Base-by-base conservation (phyloP, 1,140 invertebrate species). In the Zaprionus nigranus region DNA sequence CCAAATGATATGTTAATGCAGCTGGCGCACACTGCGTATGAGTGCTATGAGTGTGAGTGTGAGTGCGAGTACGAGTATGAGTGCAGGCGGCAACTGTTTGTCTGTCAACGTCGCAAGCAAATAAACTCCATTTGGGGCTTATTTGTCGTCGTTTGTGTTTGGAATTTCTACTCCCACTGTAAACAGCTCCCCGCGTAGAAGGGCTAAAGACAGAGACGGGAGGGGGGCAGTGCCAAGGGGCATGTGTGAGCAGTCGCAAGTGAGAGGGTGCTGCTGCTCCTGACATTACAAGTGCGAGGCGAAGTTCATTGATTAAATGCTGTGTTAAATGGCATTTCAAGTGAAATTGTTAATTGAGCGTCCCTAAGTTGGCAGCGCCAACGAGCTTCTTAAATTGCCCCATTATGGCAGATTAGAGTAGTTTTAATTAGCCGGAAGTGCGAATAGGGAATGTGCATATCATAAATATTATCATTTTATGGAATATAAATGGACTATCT, bases 1-100 rank as follows among this genome's bases (percentile, higher is more conserved):
- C 6, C 85, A 84, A 90, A 90, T 88, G 84, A 90, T 90, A 90
- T 90, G 84, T 84, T 90, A 90, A 90, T 90, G 85, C 85, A 88
- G 65, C 73, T 85, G 85, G 81, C 81, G 75, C 81, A 90, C 84
- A 73, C 17, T 76, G 84, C 84, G 84, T 87, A 87, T 87, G 84
- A 81, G 84, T 87, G 78, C 46, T 53, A 54, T 28, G 51, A 38
- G 57, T 46, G 28, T 28, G 22, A 9, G 57, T 20, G 36, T 12
- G 61, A 51, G 46, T 67, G 38, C 59, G n/a, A 30, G 65, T 24
- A 49, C 15, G 24, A 43, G 66, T 53, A 53, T 20, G 30, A 58
- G 38, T 53, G 66, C 65, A 68, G 61, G 60, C 66, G 65, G 58
- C 71, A 79, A 85, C 84, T 88, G 80, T 81, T 79, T 88, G 84